These are phyloP conservation scores for Pangasius sanitwongsei DNA, from an alignment of 2,797 vertebrate genomes.

Conservation along the genomic window DNA sequence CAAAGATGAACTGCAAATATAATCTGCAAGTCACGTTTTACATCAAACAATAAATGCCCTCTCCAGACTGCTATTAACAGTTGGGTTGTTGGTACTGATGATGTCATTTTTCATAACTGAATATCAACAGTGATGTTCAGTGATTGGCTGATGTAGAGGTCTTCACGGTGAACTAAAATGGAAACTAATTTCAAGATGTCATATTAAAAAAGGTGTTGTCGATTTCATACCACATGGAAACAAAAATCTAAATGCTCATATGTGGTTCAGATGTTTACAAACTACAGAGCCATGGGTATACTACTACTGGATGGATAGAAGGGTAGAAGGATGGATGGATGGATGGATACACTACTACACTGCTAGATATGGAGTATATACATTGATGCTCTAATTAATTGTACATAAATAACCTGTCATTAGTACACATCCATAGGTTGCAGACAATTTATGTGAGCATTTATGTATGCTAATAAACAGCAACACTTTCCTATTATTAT, in stretches of 20 bases:
- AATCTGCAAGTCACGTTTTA: not conserved
- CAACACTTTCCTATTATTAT: not conserved
- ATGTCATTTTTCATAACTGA: not conserved
- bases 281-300: not conserved
- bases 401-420: not conserved
- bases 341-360: not conserved
- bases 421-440: not conserved
- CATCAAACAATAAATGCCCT: not conserved
- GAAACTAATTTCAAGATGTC: not conserved
- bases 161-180: not conserved
- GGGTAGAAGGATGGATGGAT: not conserved
- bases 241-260: not conserved
- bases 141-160: not conserved
- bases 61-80: not conserved
- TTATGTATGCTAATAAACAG: not conserved
- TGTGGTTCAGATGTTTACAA: not conserved
- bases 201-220: not conserved
- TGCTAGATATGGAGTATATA: not conserved
- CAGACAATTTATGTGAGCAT: not conserved
- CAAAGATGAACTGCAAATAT: not conserved
- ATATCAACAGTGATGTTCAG: constrained; percentile 3
- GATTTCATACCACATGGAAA: not conserved
- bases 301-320: not conserved
- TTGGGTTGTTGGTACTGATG: not conserved
- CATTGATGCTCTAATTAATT: not conserved